A percentile compares a stretch with the other conserved stretches of the same genome.
Conservation (phyloP, 2,113 vertebrate species). For the Pitta sordida region DNA sequence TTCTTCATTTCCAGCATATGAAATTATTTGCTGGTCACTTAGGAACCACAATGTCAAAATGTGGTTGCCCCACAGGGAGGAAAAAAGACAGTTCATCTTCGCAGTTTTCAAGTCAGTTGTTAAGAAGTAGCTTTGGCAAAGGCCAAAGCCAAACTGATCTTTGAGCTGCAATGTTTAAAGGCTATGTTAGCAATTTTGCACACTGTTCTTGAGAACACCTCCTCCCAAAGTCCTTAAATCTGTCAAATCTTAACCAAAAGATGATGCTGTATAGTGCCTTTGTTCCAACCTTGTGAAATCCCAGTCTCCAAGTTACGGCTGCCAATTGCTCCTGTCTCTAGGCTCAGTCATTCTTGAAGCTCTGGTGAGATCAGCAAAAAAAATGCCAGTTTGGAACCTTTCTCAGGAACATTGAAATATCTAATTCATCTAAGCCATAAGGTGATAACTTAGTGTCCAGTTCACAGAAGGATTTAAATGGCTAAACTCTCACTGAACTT, state of each 20-base stretch:
- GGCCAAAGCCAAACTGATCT: conserved; percentile 26
- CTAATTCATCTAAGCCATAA: neutral
- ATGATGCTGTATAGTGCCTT: neutral
- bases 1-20: conserved; percentile 30
- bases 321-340: neutral
- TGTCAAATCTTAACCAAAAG: conserved; percentile 23
- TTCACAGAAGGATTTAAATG: neutral
- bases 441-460: neutral
- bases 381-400: neutral
- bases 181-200: neutral
- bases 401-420: neutral
- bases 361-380: neutral
- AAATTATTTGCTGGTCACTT: conserved; percentile 61
- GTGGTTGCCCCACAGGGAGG: conserved; percentile 57
- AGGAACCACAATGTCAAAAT: conserved; percentile 64
- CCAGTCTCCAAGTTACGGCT: neutral
- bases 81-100: conserved; percentile 66
- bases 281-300: neutral
- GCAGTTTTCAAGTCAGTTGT: conserved; percentile 41
- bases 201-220: conserved; percentile 29
- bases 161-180: neutral
- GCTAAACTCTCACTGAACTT: neutral
- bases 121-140: conserved; percentile 51
- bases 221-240: conserved; percentile 9
- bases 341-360: neutral